Percentiles rank a stretch among this genome's conserved stretches.
These are phyloP conservation scores for Pocota personata DNA, from an alignment of 2,888 invertebrate species.

Conservation along the genomic window DNA sequence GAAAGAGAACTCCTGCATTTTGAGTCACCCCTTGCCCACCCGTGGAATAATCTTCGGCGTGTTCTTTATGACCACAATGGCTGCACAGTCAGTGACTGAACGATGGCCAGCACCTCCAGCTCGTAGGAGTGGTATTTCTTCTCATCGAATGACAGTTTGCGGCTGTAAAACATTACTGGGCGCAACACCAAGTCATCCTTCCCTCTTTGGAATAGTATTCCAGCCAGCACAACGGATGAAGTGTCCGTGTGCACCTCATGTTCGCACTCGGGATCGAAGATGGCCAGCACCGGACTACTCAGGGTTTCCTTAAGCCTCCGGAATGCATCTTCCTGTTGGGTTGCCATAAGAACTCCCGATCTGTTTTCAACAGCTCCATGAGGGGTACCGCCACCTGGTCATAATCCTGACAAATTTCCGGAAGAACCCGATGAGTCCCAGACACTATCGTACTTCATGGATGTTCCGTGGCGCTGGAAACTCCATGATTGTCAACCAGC, in stretches of 20 bases:
- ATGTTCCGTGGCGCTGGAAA: too few species aligned
- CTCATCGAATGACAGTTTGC: too few species aligned
- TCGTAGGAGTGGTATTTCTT: slow-evolving; percentile 19
- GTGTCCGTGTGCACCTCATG: slow-evolving; percentile 17
- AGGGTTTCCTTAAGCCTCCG: background rate
- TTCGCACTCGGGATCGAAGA: background rate
- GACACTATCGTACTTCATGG: background rate
- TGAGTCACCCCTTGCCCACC: background rate
- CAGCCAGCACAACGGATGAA: background rate
- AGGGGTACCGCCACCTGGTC: background rate
- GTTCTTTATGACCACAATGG: background rate
- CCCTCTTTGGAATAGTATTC: slow-evolving; percentile 2
- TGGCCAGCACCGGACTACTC: background rate
- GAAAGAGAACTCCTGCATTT: too few species aligned
- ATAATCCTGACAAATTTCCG: background rate
- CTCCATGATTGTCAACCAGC: too few species aligned
- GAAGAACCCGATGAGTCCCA: background rate
- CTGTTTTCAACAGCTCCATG: background rate
- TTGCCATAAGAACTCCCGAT: background rate
- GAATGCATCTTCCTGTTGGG: background rate
- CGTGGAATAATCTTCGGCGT: background rate
- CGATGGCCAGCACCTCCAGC: slow-evolving; percentile 10
- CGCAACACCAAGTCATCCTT: background rate
- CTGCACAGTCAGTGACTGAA: slow-evolving; percentile 10
- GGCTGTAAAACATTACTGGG: too few species aligned